Evolutionary conservation across 1,140 invertebrate genomes (phyloP), one percentile per base, ranked within the genome.

Genomic region (Drosophila bifasciata): DNA sequence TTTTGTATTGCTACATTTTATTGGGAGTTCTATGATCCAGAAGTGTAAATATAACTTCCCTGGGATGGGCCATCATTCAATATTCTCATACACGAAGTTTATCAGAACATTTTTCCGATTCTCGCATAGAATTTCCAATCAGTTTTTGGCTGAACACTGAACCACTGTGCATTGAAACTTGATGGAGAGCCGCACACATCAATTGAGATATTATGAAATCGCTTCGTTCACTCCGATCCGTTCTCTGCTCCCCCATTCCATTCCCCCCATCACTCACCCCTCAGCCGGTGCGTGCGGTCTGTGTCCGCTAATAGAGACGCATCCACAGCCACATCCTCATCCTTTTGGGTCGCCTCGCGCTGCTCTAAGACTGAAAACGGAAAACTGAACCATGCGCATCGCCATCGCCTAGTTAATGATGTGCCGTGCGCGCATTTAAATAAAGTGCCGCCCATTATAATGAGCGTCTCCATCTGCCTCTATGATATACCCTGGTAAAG

Each of bases 371-470:
- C 43, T 32, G 53, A 61, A 28, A 11, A 11, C 48, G 32, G 32
- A 45, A 7, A 11, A 11, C 48, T 39, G 32, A 45, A 7, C 69
- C 39, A 13, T 32, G 36, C 41, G 40, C 49, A 15, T 25, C 9
- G 32, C 53, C 19, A 19, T 85, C 77, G 81, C 83, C 81, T 85
- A 81, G 83, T 88, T 85, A 85, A 85, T 85, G 81, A 85, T 85
- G 81, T 85, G 81, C 83, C 83, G 64, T 88, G 81, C 57, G 81
- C 77, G 77, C 83, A 86, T 85, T 85, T 85, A 85, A 85, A 85
- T 86, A 81, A 85, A 85, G 81, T 85, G 83, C 81, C 77, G 77
- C 81, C 81, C 77, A 85, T 85, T 86, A 85, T 85, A 85, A 85
- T 85, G 81, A 85, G 81, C 64, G 59, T 75, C 73, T 28, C 50